Conservation (phyloP, 2,888 invertebrate species). For the Nyleta sp. region DNA sequence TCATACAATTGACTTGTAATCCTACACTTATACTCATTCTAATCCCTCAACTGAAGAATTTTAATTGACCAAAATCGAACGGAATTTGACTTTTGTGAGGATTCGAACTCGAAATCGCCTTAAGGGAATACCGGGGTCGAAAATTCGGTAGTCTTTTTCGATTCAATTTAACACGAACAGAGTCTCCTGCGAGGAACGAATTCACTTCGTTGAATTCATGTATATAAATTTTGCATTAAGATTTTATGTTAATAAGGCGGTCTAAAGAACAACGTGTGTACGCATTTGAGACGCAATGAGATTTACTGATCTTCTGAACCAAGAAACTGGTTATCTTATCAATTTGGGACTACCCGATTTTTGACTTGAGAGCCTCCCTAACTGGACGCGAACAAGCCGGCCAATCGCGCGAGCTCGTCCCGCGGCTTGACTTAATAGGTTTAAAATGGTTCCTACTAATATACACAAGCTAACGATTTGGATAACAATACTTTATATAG, state of each 20-base stretch:
- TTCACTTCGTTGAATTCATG: background rate
- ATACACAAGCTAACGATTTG: constrained; percentile 73
- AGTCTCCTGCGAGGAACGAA: too few relatives aligned
- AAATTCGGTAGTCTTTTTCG: too few relatives aligned
- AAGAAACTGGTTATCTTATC: background rate
- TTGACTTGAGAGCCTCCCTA: background rate
- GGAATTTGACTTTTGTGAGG: too few relatives aligned
- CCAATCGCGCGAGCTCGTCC: constrained; percentile 27
- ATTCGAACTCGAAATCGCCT: too few relatives aligned
- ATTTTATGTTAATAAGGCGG: too few relatives aligned
- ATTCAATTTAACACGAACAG: too few relatives aligned
- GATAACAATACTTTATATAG: constrained; percentile 68
- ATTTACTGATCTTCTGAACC: background rate
- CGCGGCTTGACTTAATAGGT: constrained; percentile 68
- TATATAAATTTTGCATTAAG: constrained; percentile 9
- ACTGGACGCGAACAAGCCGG: background rate
- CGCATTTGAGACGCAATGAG: background rate
- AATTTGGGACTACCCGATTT: background rate
- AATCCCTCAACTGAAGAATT: too few relatives aligned
- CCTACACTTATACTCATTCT: too few relatives aligned
- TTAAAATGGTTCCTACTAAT: constrained; percentile 80
- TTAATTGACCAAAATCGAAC: too few relatives aligned
- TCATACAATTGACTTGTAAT: too few relatives aligned
- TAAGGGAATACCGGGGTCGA: too few relatives aligned
- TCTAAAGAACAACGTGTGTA: too few relatives aligned